Evolutionary conservation across 2,888 invertebrate species (phyloP), one percentile per base, ranked within the genome.

Genomic region (Dermolepida albohirtum): DNA sequence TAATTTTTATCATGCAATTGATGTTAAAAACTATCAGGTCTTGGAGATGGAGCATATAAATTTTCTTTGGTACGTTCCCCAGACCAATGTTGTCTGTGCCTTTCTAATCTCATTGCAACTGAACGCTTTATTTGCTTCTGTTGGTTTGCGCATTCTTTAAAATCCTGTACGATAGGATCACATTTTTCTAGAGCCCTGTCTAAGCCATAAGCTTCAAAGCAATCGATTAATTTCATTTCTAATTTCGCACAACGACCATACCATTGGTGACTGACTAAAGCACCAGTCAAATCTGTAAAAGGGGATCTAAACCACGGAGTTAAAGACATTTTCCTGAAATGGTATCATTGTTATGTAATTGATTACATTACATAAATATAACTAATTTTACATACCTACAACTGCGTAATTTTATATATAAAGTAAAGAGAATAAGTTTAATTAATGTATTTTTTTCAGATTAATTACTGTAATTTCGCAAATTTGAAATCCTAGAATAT

Each of bases 151-250:
- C 95, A 95, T 82, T 95, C 94, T 68, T 86, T 84, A 75, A 89
- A 90, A 81, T 95, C 94, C 0, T 85, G 84, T 66, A 91, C 85
- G 6, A 92, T 79, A 62, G 85, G 80, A 4, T 81, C 77, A 78
- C 95, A 95, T 78, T 90, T 88, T n/a, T 77, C 77, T 40, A 83
- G 74, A 0, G 90, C 92, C 44, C 86, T 85, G n/a, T 89, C 87
- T 8, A 89, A 75, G 1, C 94, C 95, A 73, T 94, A 93, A 1
- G 93, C 94, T 78, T 94, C 93, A 54, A 93, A 78, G 76, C 94
- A 95, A 73, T 94, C 92, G 84, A 92, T 87, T 77, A 89, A 87
- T 34, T 87, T 86, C 79, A 90, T 84, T 83, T 94, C 94, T 73
- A 91, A 83, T 67, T 87, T 85, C 40, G 87, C 89, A 78, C 94